phyloP scores from a whole-genome alignment of 2,113 vertebrate genomes.

The Heteronetta atricapilla region DNA sequence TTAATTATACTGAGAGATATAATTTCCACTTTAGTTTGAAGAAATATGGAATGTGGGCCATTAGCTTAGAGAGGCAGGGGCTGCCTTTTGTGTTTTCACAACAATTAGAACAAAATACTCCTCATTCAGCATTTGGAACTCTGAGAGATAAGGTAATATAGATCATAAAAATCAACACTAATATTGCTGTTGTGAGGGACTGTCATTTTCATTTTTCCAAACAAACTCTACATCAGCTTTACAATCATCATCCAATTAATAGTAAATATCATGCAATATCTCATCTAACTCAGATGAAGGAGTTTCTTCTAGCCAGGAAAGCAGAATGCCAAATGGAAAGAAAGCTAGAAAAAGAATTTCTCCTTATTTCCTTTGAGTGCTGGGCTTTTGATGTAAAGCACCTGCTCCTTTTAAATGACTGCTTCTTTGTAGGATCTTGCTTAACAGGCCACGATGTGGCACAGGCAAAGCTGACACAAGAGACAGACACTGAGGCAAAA shows the following conservation, averaged over 20 bases:
- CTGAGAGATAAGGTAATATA: slow-evolving; percentile 22
- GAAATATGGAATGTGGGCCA: background rate
- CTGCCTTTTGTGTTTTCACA: slow-evolving; percentile 5
- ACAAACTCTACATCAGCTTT: slow-evolving; percentile 27
- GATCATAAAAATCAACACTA: slow-evolving; percentile 31
- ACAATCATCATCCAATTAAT: slow-evolving; percentile 11
- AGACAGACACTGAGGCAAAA: slow-evolving; percentile 78
- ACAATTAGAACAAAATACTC: background rate
- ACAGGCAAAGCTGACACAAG: slow-evolving; percentile 76
- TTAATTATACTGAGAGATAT: background rate
- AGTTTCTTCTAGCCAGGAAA: slow-evolving; percentile 37
- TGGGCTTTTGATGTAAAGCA: slow-evolving; percentile 72
- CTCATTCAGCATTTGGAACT: background rate
- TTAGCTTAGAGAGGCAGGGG: background rate
- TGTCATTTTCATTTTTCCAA: slow-evolving; percentile 22
- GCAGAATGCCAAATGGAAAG: slow-evolving; percentile 48
- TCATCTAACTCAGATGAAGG: slow-evolving; percentile 47
- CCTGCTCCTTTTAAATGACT: slow-evolving; percentile 72
- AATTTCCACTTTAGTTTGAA: slow-evolving; percentile 8
- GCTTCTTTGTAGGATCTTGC: slow-evolving; percentile 73
- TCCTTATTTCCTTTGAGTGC: slow-evolving; percentile 69
- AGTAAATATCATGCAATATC: slow-evolving; percentile 23
- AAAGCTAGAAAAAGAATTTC: slow-evolving; percentile 41
- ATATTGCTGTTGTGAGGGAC: background rate
- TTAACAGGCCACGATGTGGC: slow-evolving; percentile 72